Evolutionary conservation across 2,113 vertebrate genomes (phyloP).

Genomic region (Tragulus kanchil): DNA sequence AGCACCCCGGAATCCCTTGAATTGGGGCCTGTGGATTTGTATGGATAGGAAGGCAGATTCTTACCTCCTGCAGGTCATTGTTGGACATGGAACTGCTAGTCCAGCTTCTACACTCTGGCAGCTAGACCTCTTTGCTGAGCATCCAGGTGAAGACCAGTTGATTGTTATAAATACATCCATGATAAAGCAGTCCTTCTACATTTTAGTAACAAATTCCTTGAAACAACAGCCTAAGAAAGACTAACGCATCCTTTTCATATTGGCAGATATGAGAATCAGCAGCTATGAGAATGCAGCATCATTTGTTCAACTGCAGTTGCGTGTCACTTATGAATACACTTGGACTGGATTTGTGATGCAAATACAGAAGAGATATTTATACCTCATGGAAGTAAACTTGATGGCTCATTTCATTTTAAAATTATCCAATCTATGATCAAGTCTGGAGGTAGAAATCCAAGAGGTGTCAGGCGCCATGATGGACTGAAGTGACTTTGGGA

Average conservation of each 20-base stretch:
- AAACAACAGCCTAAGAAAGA: conserved; percentile 55
- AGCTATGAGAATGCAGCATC: conserved; percentile 60
- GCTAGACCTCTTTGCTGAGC: not conserved
- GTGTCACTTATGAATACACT: conserved; percentile 71
- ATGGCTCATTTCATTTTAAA: conserved; percentile 67
- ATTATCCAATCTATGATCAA: conserved; percentile 59
- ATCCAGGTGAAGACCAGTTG: not conserved
- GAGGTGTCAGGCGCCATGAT: conserved; percentile 39
- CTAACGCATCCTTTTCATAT: conserved; percentile 56
- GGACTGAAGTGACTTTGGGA: conserved; percentile 59
- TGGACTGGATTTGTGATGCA: conserved; percentile 17
- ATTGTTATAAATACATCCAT: not conserved
- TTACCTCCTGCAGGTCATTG: not conserved
- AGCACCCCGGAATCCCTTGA: not conserved
- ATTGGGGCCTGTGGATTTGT: not conserved
- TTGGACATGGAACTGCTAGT: not conserved
- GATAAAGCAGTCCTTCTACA: not conserved
- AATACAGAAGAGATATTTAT: conserved; percentile 68
- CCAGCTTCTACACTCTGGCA: not conserved
- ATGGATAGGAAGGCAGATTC: not conserved
- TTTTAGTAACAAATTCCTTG: not conserved
- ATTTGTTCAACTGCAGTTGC: conserved; percentile 73
- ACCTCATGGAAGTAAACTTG: conserved; percentile 64
- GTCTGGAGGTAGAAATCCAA: conserved; percentile 76
- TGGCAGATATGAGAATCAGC: not conserved